Evolutionary conservation across 2,888 invertebrate species (phyloP), one percentile per base, ranked within the genome.

Genomic region (Hydroisotoma schaefferi): DNA sequence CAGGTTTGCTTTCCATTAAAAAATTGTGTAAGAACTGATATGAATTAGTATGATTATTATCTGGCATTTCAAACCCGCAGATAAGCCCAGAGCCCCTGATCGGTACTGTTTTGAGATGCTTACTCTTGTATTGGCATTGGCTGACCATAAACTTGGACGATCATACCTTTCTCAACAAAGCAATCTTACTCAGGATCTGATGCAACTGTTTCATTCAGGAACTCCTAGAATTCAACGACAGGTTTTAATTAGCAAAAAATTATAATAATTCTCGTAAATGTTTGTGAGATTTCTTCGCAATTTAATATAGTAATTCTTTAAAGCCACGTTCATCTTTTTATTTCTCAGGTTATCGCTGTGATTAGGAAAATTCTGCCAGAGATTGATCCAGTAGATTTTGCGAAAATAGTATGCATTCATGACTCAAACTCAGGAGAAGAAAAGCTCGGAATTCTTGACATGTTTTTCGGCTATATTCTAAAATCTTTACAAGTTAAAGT

Each of bases 41-140:
- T n/a, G n/a, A 33, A 25, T 28, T 54, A 25, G 37, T 25, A 56
- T 46, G 1, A 15, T 26, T 48, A 40, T 52, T 38, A 37, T 22
- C 5, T 26, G n/a, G 37, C n/a, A n/a, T n/a, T n/a, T n/a, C n/a
- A n/a, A n/a, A n/a, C 20, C 15, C 15, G 33, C 20, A 69, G 67
- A 65, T 54, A 67, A 70, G 61, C 67, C 67, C 20, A 82, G 81
- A 74, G 79, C 80, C 60, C 64, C 67, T 1, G 95, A 97, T 77
- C 92, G 92, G n/a, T 97, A 94, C 77, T 95, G 95, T 79, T 97
- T 95, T 76, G 95, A 97, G 81, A 92, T 97, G 90, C 79, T 97
- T 23, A 94, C 94, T 3, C 88, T 95, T 88, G 94, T 92, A 51
- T 77, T 94, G 72, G 95, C 97, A 0, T 78, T 97, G 43, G 94